Base-by-base conservation (phyloP, 2,113 vertebrate genomes). In the Actenoides hombroni region DNA sequence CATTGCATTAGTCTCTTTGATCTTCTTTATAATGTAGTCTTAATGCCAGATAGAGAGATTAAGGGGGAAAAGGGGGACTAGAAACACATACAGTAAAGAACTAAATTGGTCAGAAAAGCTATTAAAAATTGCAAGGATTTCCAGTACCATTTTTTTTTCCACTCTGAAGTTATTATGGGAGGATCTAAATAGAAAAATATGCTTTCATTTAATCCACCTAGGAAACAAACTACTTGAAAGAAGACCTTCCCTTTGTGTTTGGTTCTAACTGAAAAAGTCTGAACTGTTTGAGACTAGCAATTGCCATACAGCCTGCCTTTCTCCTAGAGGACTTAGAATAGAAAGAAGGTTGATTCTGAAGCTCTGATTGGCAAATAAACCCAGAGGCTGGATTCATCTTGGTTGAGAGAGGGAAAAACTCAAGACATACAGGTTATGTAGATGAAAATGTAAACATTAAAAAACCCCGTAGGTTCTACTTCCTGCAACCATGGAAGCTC, bases 1-100 rank as follows among this genome's bases (percentile, higher is more conserved):
- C 95, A 76, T 14, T 79, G 82, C 82, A 97, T 96, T 94, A 95
- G 61, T 64, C 57, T 64, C 92, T 95, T 92, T 96, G 92, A 96
- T 96, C 92, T 95, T 93, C 94, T 93, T 92, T 91, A 59, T 71
- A 82, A 53, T 76, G 53, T 64, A 79, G 51, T 49, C 82, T 79
- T 90, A 95, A 85, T 85, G 53, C 59, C 48, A 93, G 74, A 91
- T 81, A 75, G 3, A 89, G 77, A 93, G 89, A 94, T 89, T 89
- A 86, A 70, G 14, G 17, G 24, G 44, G 57, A 33, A 2, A 1
- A 12, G 8, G 42, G 8, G 19, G 25, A 74, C 80, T 49, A 86
- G 73, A 94, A 78, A 28, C 40, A 74, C 31, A 6, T 51, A 82
- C 42, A 64, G 21, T 70, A 95, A 86, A 59, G 39, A 92, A 94